Evolutionary conservation across 1,140 invertebrate species (phyloP), one percentile per base, ranked within the genome.

Genomic region (Diabrotica undecimpunctata): DNA sequence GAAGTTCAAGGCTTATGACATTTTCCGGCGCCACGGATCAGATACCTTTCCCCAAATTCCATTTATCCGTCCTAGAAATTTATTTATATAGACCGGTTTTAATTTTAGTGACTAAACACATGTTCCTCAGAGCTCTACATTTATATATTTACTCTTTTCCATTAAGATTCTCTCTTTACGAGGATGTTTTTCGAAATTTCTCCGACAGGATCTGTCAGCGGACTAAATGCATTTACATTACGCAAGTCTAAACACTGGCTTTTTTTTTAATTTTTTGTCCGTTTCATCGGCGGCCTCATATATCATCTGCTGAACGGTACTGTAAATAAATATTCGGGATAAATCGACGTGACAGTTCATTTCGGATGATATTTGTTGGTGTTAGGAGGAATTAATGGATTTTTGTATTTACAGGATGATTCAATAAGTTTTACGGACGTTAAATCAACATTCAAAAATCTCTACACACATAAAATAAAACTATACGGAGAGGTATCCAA

Each of bases 141-240:
- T 10, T 46, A 46, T 10, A 46, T 10, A 46, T 46, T 46, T n/a
- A 46, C 41, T 46, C 41, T n/a, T 8, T 46, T 46, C 41, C 41
- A 46, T 46, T 46, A 46, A 46, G n/a, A 46, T 8, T 46, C n/a
- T n/a, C 5, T 46, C 41, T 46, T 46, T 46, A 46, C 41, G 41
- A 46, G 8, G 41, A n/a, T 10, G 8, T n/a, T 8, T 46, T 46
- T 46, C n/a, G 8, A 46, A 46, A 46, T 46, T 46, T n/a, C 8
- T n/a, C 41, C 41, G 41, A 46, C 41, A 46, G 41, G n/a, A 46
- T 46, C 61, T 62, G 61, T 62, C 61, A 62, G 9, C 61, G 61
- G 9, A 38, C 61, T 62, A 62, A 62, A 62, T 62, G 61, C 61
- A 62, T 62, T 46, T 62, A 52, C 61, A 62, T 62, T 62, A 62